Conservation (phyloP, 2,797 vertebrate species). For the Helostoma temminkii region DNA sequence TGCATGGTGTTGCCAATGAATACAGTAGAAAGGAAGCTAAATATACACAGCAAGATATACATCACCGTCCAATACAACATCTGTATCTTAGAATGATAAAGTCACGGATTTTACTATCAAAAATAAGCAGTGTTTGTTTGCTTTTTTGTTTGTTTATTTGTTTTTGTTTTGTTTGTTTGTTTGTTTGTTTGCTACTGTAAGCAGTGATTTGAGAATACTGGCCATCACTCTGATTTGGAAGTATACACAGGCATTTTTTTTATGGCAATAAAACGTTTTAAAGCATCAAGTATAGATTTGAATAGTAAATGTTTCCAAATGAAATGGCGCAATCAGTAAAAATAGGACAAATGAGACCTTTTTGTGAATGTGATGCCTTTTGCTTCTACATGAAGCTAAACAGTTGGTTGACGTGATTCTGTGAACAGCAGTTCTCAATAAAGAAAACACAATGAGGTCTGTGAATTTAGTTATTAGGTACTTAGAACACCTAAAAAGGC, state of each 20-base stretch:
- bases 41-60: conserved; percentile 19
- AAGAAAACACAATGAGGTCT: background rate
- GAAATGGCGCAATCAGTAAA: no score
- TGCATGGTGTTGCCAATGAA: conserved; percentile 36
- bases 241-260: background rate
- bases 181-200: no score
- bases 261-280: background rate
- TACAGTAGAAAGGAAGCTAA: conserved; percentile 39
- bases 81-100: conserved; percentile 15
- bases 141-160: no score
- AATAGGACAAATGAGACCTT: no score
- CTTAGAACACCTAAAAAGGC: conserved; percentile 8
- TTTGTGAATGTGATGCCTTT: background rate
- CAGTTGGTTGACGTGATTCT: conserved; percentile 8
- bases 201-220: no score
- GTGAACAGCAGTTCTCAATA: background rate
- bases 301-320: no score
- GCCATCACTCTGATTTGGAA: background rate
- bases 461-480: conserved; percentile 15
- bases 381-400: background rate
- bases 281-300: background rate
- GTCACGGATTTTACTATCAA: conserved; percentile 4
- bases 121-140: no score
- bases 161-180: no score
- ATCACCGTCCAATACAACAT: conserved; percentile 5